Evolutionary conservation across 2,888 invertebrate species (phyloP), one percentile per base, ranked within the genome.

Genomic region (Trimorus sp.): DNA sequence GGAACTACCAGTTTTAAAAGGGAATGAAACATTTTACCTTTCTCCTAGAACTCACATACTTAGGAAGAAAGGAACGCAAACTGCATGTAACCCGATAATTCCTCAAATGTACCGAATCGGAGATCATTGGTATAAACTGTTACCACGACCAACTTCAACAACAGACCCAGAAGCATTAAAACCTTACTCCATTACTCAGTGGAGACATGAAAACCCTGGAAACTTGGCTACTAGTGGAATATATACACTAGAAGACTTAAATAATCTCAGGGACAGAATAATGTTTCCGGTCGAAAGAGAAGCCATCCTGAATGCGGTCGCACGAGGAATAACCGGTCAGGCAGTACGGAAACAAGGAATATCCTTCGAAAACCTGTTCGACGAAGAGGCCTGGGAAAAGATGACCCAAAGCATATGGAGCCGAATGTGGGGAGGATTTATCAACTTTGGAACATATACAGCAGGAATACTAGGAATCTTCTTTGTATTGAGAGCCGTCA

Each of bases 11-110:
- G 60, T 71, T 0, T 7, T 14, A 1, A 16, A 26, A 8, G 5
- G 11, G 16, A 73, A 73, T 42, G 36, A 40, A 11, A 40, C 83
- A 0, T 79, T 60, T 12, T 88, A 83, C 15, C 69, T 87, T 26
- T 49, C 85, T 1, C 86, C 87, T 0, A 63, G 84, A 7, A 85
- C 85, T 0, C 83, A 83, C 14, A 80, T 88, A 2, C 9, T 88
- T 0, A 45, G 15, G 8, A 8, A 40, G 2, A 45, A 5, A 8
- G 60, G 45, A 45, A 26, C 48, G 45, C 26, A 62, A 62, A 12
- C 14, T 26, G 1, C 12, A 6, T 62, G 60, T 11, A 45, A 62
- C 26, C 45, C 16, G 5, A 58, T 58, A 1, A 38, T 58, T 16
- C 58, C 58, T 38, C 51, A 51, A 14, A 51, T 51, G 15, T 51